A percentile compares a stretch with the other conserved stretches of the same genome.
Conservation (phyloP, 2,797 vertebrate species). For the Eulemur rubriventer region DNA sequence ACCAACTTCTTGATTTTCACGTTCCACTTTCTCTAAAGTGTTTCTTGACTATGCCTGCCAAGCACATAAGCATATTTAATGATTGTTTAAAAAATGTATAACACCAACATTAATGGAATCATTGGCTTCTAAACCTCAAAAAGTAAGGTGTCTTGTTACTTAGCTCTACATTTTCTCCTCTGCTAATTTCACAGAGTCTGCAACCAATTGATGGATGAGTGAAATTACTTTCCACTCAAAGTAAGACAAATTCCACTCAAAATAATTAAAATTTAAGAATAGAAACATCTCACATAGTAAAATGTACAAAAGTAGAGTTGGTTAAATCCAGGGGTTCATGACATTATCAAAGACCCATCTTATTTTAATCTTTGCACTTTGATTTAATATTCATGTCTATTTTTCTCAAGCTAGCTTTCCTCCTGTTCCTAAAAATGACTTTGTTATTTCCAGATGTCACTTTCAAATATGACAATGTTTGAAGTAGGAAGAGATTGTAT, state of each 20-base stretch:
- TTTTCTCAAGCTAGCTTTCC: not conserved
- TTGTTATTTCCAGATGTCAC: not conserved
- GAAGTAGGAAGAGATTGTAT: not conserved
- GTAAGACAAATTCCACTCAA: not conserved
- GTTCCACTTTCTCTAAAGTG: not conserved
- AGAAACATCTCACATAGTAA: not conserved
- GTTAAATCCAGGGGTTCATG: not conserved
- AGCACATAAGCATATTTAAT: not conserved
- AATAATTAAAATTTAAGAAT: not conserved
- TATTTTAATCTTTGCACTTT: not conserved
- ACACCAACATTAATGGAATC: not conserved
- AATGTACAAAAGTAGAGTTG: not conserved
- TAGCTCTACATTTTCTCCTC: not conserved
- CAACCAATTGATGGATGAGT: not conserved
- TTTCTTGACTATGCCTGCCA: not conserved
- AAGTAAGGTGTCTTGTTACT: not conserved
- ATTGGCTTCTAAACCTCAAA: not conserved
- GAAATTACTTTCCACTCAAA: not conserved
- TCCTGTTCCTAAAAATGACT: not conserved
- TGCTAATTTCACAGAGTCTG: not conserved
- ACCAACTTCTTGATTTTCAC: not conserved
- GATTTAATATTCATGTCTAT: not conserved
- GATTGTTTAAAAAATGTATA: not conserved
- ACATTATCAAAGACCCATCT: not conserved
- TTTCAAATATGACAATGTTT: not conserved